Conservation (phyloP, 2,888 invertebrate species). For the Glyphotaelius pellucidus region DNA sequence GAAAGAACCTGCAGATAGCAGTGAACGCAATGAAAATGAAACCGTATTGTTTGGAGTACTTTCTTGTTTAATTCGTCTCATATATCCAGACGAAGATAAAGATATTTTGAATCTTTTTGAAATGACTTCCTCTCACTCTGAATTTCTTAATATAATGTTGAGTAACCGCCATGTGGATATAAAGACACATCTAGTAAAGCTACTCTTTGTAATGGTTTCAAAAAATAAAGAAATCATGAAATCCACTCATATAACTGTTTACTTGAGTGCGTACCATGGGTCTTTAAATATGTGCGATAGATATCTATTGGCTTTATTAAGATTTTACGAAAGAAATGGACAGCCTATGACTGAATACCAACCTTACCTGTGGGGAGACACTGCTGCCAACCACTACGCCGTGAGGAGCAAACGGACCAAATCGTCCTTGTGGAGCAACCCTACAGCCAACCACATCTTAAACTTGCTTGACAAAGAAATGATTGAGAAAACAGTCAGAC, state of each 20-base stretch:
- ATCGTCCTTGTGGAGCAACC: constrained; percentile 82
- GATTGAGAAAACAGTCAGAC: constrained; percentile 81
- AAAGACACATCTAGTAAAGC: constrained; percentile 81
- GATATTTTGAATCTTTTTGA: constrained; percentile 80
- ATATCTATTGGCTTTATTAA: constrained; percentile 81
- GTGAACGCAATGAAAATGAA: background rate
- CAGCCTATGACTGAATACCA: constrained; percentile 82
- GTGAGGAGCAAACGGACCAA: constrained; percentile 77
- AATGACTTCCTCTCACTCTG: constrained; percentile 87
- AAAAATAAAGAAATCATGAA: constrained; percentile 82
- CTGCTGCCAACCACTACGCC: constrained; percentile 87
- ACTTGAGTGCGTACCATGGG: constrained; percentile 88
- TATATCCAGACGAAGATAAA: constrained; percentile 75
- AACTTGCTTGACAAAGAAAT: constrained; percentile 82
- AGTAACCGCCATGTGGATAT: constrained; percentile 74
- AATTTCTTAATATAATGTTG: constrained; percentile 84
- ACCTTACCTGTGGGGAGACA: constrained; percentile 91
- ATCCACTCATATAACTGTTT: constrained; percentile 84
- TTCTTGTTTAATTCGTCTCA: constrained; percentile 77
- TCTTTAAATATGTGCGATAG: constrained; percentile 84
- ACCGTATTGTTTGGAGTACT: constrained; percentile 76
- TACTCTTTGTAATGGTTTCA: constrained; percentile 80
- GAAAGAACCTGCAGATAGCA: constrained; percentile 16
- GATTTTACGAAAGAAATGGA: constrained; percentile 83
- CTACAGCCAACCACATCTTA: constrained; percentile 84